Conservation (phyloP, 2,113 vertebrate species). For the Aegithalos caudatus region DNA sequence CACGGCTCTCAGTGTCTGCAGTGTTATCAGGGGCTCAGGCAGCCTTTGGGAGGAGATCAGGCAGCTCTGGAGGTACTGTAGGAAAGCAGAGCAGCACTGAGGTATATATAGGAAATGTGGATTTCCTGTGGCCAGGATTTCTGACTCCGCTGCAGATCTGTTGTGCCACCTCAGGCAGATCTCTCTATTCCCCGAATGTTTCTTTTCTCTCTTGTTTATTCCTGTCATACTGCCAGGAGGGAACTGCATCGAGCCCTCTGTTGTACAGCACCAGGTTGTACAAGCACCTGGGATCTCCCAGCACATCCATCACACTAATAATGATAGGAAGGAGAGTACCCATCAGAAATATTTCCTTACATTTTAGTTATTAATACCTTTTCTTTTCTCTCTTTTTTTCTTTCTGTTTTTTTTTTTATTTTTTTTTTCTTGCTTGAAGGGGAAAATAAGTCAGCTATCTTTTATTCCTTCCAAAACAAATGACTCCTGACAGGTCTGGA, state of each 20-base stretch:
- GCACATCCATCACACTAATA: background rate
- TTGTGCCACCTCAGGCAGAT: background rate
- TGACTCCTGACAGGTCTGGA: constrained; percentile 4
- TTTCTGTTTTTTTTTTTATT: background rate
- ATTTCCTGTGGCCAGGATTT: background rate
- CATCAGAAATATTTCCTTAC: background rate
- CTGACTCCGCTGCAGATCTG: background rate
- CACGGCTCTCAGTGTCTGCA: background rate
- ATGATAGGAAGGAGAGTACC: background rate
- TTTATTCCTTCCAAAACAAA: constrained; percentile 12
- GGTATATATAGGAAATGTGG: background rate
- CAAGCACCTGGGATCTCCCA: background rate
- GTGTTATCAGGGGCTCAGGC: background rate
- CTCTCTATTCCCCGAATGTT: background rate
- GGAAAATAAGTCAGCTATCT: background rate
- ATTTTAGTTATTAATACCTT: background rate
- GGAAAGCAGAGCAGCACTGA: background rate
- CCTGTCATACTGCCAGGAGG: background rate
- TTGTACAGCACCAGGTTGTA: background rate
- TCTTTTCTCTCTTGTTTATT: background rate
- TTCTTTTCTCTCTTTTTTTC: background rate
- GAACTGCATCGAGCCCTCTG: background rate
- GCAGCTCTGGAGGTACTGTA: background rate
- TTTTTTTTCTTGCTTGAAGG: background rate
- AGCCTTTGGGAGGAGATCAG: background rate